Evolutionary conservation across 2,113 vertebrate species (phyloP), one percentile per base, ranked within the genome.

Genomic region (Apeltes quadracus): DNA sequence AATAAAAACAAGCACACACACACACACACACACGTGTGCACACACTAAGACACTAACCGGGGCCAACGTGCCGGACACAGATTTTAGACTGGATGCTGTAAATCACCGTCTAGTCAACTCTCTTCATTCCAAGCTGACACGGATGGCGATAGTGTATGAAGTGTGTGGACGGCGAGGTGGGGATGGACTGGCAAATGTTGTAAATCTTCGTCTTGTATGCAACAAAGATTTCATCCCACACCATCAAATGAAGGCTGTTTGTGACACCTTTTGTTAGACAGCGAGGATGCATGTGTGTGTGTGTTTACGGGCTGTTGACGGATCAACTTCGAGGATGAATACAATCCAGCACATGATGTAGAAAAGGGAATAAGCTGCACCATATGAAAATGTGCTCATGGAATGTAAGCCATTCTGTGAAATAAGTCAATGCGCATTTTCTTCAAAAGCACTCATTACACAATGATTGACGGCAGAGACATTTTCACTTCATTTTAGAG

Each of bases 211-310:
- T 84, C 78, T 83, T 72, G 66, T 48, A 66, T 43, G 71, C 71
- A 84, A 83, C 83, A 89, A 84, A 87, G 75, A 84, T 86, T 80
- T 81, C 59, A 82, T 78, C 75, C 83, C 72, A 82, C 79, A 76
- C 57, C 34, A 81, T 79, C 63, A 62, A 41, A 56, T 46, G 46
- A 76, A 81, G 65, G 69, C 78, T 82, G 75, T 61, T 76, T 66
- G 77, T 83, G 84, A 81, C 82, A 81, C 80, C 76, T 66, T n/a
- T 46, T 46, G 53, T 15, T 46, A 62, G 76, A 78, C 81, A 70
- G 67, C 7, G 11, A 57, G 51, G 73, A 84, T 71, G 66, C 68
- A 74, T 71, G 73, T 75, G 71, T 65, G 63, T 54, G 72, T 0
- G 34, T 34, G 32, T 34, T 4, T 34, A 6, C 7, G 32, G 5